Percentiles rank a stretch among this genome's conserved stretches.
These are phyloP conservation scores for Rhinatrema bivittatum DNA, from an alignment of 2,797 vertebrate genomes.

Conservation along the genomic window DNA sequence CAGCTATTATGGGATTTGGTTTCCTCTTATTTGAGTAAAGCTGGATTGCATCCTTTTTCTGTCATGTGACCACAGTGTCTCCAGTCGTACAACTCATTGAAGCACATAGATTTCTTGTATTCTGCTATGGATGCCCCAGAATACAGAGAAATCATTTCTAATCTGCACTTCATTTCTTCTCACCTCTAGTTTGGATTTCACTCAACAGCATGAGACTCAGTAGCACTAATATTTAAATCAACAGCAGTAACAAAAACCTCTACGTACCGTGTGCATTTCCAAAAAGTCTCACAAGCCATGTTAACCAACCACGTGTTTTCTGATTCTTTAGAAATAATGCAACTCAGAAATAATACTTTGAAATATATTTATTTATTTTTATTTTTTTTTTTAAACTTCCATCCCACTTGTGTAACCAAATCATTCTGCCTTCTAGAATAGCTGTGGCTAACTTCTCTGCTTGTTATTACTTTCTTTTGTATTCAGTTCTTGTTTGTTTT, in stretches of 20 bases:
- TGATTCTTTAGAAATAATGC: no score
- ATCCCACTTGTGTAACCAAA: no score
- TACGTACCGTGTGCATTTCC: no score
- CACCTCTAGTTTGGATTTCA: constrained; percentile 15
- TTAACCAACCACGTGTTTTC: no score
- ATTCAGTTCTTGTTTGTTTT: constrained; percentile 16
- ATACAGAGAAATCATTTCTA: not conserved
- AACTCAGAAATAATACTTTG: no score
- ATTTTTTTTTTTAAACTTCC: no score
- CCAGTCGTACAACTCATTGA: not conserved
- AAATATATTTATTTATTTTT: no score
- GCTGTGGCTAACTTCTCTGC: constrained; percentile 37
- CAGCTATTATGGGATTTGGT: not conserved
- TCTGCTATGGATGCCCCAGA: no score
- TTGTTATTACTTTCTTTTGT: constrained; percentile 30
- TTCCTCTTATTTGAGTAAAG: constrained; percentile 1
- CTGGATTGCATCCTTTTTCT: not conserved
- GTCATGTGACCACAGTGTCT: no score
- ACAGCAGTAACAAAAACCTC: no score
- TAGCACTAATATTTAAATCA: constrained; percentile 14
- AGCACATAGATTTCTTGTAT: not conserved
- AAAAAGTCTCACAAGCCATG: no score
- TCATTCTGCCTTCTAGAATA: constrained; percentile 21
- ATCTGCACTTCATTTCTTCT: constrained; percentile 3
- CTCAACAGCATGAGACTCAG: constrained; percentile 19